Evolutionary conservation across 2,113 vertebrate species (phyloP).

Genomic region (Nothobranchius kuhntae): DNA sequence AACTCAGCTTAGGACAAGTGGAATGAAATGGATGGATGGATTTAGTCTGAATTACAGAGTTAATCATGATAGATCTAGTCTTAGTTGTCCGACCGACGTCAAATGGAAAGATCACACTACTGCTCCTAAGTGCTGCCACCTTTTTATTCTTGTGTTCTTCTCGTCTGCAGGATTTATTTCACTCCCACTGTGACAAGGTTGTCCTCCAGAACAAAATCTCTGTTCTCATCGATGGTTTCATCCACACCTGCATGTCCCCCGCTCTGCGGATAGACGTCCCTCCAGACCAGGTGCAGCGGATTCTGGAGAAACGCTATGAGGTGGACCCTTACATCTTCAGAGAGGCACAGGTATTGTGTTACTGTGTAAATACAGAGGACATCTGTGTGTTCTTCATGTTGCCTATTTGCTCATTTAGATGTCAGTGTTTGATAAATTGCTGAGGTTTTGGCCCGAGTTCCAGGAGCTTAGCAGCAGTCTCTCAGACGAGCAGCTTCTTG

Average conservation of each 20-base stretch:
- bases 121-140: too few species aligned
- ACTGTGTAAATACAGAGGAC: not conserved
- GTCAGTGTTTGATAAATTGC: constrained; percentile 87
- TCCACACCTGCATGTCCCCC: constrained; percentile 86
- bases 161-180: constrained; percentile 84
- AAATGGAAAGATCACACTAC: too few species aligned
- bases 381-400: not conserved
- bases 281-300: constrained; percentile 83
- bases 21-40: too few species aligned
- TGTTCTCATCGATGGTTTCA: constrained; percentile 89
- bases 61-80: too few species aligned
- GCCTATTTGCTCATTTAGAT: constrained; percentile 71
- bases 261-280: constrained; percentile 90
- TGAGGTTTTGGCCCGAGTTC: constrained; percentile 91
- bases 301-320: constrained; percentile 81
- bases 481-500: constrained; percentile 79
- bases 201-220: constrained; percentile 87
- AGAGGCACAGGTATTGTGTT: constrained; percentile 88
- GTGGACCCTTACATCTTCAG: constrained; percentile 91
- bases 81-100: too few species aligned
- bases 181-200: constrained; percentile 85
- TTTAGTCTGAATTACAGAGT: too few species aligned
- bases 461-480: constrained; percentile 79
- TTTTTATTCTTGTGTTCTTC: too few species aligned
- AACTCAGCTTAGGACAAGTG: too few species aligned